phyloP scores from a whole-genome alignment of 2,797 vertebrate genomes.

The Siniperca obscura region DNA sequence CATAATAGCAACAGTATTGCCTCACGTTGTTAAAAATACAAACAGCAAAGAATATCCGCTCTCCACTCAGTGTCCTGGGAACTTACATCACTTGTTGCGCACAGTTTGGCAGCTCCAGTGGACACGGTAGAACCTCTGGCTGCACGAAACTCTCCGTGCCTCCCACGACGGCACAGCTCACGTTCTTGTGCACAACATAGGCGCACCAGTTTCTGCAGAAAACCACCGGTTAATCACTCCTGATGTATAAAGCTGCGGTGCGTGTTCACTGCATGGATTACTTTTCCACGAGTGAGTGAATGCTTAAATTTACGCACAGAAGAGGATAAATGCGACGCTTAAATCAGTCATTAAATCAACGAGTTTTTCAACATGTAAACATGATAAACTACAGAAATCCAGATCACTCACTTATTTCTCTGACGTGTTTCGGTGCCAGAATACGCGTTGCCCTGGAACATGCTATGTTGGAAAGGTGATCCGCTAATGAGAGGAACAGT shows the following conservation, averaged over 20 bases:
- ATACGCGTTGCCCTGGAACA: constrained; percentile 78
- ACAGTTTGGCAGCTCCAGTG: constrained; percentile 87
- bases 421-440: constrained; percentile 74
- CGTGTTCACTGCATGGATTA: neutral
- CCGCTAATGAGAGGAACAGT: constrained; percentile 68
- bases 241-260: neutral
- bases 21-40: constrained; percentile 12
- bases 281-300: neutral
- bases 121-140: constrained; percentile 87
- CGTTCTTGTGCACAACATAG: constrained; percentile 93
- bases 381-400: neutral
- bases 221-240: neutral
- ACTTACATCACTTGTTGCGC: constrained; percentile 90
- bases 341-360: neutral
- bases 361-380: neutral
- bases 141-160: constrained; percentile 90
- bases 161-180: constrained; percentile 92
- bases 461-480: constrained; percentile 78
- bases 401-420: constrained; percentile 83
- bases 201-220: constrained; percentile 95
- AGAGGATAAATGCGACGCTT: neutral
- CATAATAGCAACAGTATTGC: neutral
- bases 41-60: constrained; percentile 13
- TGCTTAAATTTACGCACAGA: constrained; percentile 9
- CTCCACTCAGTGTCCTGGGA: constrained; percentile 34